Conservation (phyloP, 1,140 invertebrate species). For the Heliconius congener region DNA sequence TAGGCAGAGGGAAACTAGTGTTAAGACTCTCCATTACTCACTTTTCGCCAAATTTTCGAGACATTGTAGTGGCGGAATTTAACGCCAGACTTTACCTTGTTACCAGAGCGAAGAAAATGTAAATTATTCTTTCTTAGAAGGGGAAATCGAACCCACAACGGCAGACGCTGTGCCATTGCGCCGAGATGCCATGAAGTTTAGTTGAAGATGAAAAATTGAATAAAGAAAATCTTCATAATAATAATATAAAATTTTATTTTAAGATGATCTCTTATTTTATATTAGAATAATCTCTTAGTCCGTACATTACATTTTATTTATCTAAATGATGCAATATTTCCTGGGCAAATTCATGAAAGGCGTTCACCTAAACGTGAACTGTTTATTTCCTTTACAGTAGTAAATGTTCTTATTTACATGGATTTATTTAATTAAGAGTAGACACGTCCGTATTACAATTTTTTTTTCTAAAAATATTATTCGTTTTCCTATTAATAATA, state of each 20-base stretch:
- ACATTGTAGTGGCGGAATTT: not conserved
- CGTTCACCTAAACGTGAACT: too few relatives aligned
- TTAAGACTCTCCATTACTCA: not conserved
- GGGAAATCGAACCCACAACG: not conserved
- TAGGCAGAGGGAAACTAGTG: not conserved
- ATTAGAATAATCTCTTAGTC: too few relatives aligned
- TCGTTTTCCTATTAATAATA: too few relatives aligned
- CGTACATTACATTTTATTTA: too few relatives aligned
- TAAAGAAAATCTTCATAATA: not conserved
- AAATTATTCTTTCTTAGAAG: not conserved
- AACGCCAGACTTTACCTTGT: not conserved
- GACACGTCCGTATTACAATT: too few relatives aligned
- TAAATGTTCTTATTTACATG: too few relatives aligned
- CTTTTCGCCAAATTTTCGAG: not conserved
- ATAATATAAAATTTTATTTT: too few relatives aligned
- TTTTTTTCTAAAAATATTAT: too few relatives aligned
- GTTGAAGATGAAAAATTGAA: not conserved
- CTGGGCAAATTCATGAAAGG: not conserved
- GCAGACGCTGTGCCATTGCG: too few relatives aligned
- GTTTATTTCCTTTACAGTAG: too few relatives aligned
- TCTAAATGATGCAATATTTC: not conserved
- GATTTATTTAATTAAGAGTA: too few relatives aligned
- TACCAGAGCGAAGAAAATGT: not conserved
- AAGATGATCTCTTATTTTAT: too few relatives aligned
- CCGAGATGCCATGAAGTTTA: not conserved